Conservation (phyloP, 2,113 vertebrate species). For the Numida meleagris region DNA sequence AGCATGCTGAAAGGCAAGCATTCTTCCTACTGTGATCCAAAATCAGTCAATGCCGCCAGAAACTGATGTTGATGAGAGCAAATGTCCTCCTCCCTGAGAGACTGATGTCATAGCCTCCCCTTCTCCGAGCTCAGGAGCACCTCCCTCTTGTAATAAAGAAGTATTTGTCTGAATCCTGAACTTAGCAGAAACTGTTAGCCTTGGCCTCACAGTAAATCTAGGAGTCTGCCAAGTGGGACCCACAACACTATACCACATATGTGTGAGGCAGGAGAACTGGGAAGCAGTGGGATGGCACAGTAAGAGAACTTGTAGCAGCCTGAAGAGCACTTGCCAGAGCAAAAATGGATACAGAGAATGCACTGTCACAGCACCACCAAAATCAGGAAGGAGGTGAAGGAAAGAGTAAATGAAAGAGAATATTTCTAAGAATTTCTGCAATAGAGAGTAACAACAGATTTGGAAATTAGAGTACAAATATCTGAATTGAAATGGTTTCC, state of each 20-base stretch:
- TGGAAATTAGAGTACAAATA: not conserved
- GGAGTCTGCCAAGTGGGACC: not conserved
- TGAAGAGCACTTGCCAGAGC: not conserved
- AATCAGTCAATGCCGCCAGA: not conserved
- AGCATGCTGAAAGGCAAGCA: not conserved
- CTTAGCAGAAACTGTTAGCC: accelerated
- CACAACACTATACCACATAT: accelerated
- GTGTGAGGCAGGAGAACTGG: not conserved
- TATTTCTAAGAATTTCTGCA: not conserved
- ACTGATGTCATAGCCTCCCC: not conserved
- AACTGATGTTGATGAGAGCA: not conserved
- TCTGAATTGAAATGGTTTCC: not conserved
- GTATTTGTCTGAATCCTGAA: not conserved
- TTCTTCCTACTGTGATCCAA: constrained; percentile 12
- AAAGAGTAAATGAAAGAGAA: not conserved
- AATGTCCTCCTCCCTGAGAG: not conserved
- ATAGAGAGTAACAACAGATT: not conserved
- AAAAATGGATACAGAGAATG: not conserved
- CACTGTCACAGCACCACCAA: not conserved
- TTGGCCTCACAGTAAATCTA: not conserved
- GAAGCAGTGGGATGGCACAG: not conserved
- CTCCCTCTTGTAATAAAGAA: not conserved
- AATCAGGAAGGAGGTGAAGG: not conserved
- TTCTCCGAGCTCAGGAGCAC: not conserved
- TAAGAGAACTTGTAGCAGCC: not conserved